Conservation (phyloP, 2,888 invertebrate genomes). For the Acanthococcus lagerstroemiae region DNA sequence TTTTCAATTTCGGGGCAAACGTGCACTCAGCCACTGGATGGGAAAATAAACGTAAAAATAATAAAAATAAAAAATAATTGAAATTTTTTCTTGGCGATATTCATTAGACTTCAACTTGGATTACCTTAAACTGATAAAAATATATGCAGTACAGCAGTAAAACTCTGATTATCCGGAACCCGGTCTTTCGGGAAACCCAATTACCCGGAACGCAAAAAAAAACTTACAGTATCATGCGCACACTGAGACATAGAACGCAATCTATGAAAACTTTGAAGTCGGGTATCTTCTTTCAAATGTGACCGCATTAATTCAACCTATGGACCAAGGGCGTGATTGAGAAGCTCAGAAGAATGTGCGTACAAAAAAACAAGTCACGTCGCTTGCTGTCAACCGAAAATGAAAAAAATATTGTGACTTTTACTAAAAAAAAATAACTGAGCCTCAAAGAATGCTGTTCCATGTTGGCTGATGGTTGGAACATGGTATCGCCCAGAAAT, state of each 20-base stretch:
- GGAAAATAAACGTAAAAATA: no score
- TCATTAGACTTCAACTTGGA: no score
- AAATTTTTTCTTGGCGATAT: no score
- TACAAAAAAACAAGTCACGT: neutral
- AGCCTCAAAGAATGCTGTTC: constrained; percentile 13
- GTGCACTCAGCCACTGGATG: no score
- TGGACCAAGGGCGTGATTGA: neutral
- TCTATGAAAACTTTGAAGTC: neutral
- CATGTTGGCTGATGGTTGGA: constrained; percentile 13
- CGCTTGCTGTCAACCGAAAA: neutral
- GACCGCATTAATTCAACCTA: neutral
- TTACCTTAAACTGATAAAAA: no score
- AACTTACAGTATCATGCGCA: no score
- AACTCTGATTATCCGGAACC: neutral
- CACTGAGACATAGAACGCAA: neutral
- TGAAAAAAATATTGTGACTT: constrained; percentile 1
- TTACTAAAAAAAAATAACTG: constrained; percentile 1
- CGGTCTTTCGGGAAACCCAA: neutral
- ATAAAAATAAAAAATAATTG: no score
- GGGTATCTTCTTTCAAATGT: neutral
- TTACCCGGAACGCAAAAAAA: neutral
- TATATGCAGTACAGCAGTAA: no score
- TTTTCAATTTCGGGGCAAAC: no score
- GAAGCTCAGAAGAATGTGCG: neutral
- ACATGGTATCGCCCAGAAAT: neutral